Evolutionary conservation across 2,888 invertebrate genomes (phyloP).

Genomic region (Leptinotarsa tumamoca): DNA sequence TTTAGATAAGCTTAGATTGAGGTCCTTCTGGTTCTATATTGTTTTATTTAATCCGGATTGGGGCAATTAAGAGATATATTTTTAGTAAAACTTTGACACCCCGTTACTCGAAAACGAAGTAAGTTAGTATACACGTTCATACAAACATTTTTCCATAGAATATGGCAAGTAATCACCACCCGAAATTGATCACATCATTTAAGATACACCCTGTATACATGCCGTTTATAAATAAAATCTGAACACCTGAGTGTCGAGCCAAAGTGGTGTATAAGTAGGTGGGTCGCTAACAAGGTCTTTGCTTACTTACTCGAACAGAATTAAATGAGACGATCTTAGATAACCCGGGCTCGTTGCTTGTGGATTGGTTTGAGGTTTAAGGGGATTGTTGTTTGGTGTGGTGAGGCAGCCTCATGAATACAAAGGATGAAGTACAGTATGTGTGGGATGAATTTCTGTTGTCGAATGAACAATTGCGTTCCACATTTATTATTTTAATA

Average conservation of each 20-base stretch:
- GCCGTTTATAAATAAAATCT: constrained; percentile 14
- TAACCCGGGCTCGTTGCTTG: constrained; percentile 28
- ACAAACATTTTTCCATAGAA: too few relatives aligned
- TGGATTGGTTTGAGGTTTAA: constrained; percentile 20
- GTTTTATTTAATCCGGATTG: too few relatives aligned
- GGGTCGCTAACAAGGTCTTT: constrained; percentile 44
- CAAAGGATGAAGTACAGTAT: neutral
- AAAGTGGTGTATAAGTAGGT: constrained; percentile 41
- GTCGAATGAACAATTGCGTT: neutral
- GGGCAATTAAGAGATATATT: too few relatives aligned
- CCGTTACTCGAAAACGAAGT: too few relatives aligned
- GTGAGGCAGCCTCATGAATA: constrained; percentile 11
- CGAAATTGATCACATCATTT: too few relatives aligned
- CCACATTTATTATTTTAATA: neutral
- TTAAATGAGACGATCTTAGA: constrained; percentile 46
- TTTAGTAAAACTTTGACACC: too few relatives aligned
- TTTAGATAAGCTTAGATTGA: too few relatives aligned
- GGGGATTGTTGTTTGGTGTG: neutral
- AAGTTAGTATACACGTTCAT: too few relatives aligned
- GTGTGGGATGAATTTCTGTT: constrained; percentile 6
- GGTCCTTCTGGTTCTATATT: too few relatives aligned
- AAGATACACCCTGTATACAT: too few relatives aligned
- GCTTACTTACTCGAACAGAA: constrained; percentile 38
- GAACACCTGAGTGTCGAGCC: constrained; percentile 40
- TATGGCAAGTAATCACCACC: too few relatives aligned